Evolutionary conservation across 2,797 vertebrate species (phyloP).

Genomic region (Leptatherina wallacei): DNA sequence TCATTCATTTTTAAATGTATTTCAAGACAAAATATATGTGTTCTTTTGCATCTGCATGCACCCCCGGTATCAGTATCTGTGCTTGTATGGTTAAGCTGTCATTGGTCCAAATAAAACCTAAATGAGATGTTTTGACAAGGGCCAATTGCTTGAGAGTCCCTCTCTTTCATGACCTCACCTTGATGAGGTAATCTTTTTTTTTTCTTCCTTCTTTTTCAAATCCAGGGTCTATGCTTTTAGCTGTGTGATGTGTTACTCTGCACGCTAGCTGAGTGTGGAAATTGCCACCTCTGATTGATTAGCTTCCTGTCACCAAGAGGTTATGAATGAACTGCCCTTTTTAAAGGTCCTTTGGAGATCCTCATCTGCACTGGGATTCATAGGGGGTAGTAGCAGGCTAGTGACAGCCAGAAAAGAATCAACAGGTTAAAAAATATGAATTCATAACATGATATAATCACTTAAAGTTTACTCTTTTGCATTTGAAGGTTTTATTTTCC

Average conservation of each 20-base stretch:
- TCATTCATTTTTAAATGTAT: background rate
- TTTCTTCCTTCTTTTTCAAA: constrained; percentile 13
- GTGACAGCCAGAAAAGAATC: background rate
- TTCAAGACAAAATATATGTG: background rate
- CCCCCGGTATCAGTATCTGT: background rate
- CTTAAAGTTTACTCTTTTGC: background rate
- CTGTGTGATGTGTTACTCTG: constrained; percentile 46
- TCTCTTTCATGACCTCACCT: constrained; percentile 45
- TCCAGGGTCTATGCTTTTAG: constrained; percentile 37
- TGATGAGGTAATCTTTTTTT: constrained; percentile 42
- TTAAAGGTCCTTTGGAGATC: constrained; percentile 30
- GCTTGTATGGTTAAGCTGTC: constrained; percentile 18
- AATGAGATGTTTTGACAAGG: constrained; percentile 72
- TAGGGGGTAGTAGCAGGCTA: background rate
- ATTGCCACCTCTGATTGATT: constrained; percentile 78
- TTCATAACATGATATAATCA: background rate
- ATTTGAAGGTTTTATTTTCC: background rate
- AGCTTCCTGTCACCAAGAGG: constrained; percentile 75
- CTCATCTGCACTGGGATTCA: constrained; percentile 2
- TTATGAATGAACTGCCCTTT: constrained; percentile 66
- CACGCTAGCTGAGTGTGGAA: constrained; percentile 67
- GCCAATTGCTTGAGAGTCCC: constrained; percentile 46
- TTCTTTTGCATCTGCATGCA: background rate
- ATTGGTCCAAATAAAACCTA: constrained; percentile 59
- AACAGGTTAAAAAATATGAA: background rate